Conservation (phyloP, 1,140 invertebrate species). For the Condylostylus longicornis region DNA sequence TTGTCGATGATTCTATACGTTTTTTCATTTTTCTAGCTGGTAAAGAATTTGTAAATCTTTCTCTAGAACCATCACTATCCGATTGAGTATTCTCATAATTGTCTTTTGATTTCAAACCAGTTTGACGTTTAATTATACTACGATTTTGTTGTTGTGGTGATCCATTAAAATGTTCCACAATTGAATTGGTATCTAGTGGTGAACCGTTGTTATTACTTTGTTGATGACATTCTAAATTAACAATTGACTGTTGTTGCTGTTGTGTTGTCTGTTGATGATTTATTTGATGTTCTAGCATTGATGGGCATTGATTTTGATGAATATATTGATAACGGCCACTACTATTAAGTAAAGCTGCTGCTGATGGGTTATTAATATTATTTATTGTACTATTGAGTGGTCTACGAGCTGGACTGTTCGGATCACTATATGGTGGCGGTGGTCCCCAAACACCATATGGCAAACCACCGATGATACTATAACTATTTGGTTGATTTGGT, state of each 20-base stretch:
- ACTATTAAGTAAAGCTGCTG: too few relatives aligned
- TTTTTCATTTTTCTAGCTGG: conserved; percentile 38
- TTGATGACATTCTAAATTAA: too few relatives aligned
- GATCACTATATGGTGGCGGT: conserved; percentile 57
- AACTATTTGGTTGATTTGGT: too few relatives aligned
- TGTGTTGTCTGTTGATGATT: background rate
- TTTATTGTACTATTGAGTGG: too few relatives aligned
- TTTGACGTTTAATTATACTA: conserved; percentile 13
- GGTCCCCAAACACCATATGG: conserved; percentile 48
- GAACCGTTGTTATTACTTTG: too few relatives aligned
- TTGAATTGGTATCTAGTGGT: too few relatives aligned
- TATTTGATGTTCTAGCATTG: background rate
- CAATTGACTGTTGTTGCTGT: conserved; percentile 12
- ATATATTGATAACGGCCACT: conserved; percentile 30
- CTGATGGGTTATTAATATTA: too few relatives aligned
- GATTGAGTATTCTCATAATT: conserved; percentile 33
- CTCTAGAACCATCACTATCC: conserved; percentile 29
- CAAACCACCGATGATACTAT: conserved; percentile 23
- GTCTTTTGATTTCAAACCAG: conserved; percentile 22
- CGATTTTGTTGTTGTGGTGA: conserved; percentile 6
- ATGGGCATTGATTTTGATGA: conserved; percentile 17
- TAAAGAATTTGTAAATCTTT: conserved; percentile 35
- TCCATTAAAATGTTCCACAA: too few relatives aligned
- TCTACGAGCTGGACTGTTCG: conserved; percentile 46
- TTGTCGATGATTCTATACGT: conserved; percentile 33